These are phyloP conservation scores for Synchiropus splendidus DNA, from an alignment of 2,113 vertebrate species.

Conservation along the genomic window DNA sequence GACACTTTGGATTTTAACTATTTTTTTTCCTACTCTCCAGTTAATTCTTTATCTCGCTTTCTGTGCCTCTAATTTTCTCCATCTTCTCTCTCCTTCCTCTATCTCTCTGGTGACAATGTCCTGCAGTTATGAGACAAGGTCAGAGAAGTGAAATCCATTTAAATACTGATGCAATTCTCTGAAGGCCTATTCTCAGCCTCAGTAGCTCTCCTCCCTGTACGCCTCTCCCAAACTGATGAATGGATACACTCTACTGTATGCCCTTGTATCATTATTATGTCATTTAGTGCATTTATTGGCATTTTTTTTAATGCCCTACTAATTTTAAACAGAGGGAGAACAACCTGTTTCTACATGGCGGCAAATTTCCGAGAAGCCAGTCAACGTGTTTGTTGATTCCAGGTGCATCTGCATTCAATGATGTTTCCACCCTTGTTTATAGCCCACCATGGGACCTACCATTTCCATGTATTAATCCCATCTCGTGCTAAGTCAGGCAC, in stretches of 20 bases:
- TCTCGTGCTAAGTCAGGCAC: slow-evolving; percentile 46
- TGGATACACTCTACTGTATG: slow-evolving; percentile 37
- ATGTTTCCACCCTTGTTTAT: slow-evolving; percentile 65
- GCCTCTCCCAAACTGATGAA: slow-evolving; percentile 42
- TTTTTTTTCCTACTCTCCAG: slow-evolving; percentile 15
- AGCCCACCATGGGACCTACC: slow-evolving; percentile 56
- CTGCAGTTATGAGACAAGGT: slow-evolving; percentile 64
- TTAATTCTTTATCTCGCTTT: slow-evolving; percentile 39
- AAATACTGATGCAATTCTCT: slow-evolving; percentile 60
- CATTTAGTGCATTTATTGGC: slow-evolving; percentile 20
- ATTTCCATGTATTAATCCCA: slow-evolving; percentile 64
- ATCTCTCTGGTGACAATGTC: slow-evolving; percentile 62
- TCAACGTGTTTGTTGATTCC: no score
- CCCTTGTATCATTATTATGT: slow-evolving; percentile 23
- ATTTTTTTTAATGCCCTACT: slow-evolving; percentile 25
- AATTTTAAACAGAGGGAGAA: slow-evolving; percentile 30
- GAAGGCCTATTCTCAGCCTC: slow-evolving; percentile 37
- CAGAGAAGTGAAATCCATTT: slow-evolving; percentile 61
- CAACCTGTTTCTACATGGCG: slow-evolving; percentile 44
- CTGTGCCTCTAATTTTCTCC: slow-evolving; percentile 41
- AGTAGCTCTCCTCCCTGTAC: slow-evolving; percentile 32
- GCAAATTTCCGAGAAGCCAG: no score
- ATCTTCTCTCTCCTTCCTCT: slow-evolving; percentile 29
- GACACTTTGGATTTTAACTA: slow-evolving; percentile 23
- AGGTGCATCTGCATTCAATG: slow-evolving; percentile 53